These are phyloP conservation scores for Criorhina ranunculi DNA, from an alignment of 2,888 invertebrate species.

Conservation along the genomic window DNA sequence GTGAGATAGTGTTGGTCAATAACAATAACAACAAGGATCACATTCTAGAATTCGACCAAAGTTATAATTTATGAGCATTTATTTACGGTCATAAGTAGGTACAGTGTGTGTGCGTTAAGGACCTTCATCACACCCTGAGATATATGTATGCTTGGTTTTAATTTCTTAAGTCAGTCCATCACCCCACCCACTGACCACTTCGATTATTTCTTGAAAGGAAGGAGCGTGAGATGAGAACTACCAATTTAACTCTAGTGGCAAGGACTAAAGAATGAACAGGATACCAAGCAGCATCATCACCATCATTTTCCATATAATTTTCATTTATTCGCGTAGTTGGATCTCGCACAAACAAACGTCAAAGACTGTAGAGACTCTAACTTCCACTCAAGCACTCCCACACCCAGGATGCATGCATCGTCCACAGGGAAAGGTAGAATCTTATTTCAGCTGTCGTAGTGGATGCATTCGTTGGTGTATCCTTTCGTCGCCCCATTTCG, in stretches of 20 bases:
- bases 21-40: constrained; percentile 53
- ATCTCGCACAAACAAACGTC: constrained; percentile 41
- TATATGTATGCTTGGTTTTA: constrained; percentile 52
- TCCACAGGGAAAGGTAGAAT: constrained; percentile 54
- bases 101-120: constrained; percentile 9
- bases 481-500: constrained; percentile 44
- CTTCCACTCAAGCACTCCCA: constrained; percentile 49
- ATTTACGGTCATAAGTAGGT: constrained; percentile 55
- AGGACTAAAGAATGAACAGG: constrained; percentile 29
- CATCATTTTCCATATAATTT: constrained; percentile 46
- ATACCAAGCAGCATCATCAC: constrained; percentile 52
- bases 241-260: constrained; percentile 66
- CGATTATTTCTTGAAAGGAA: not conserved
- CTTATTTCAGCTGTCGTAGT: constrained; percentile 71
- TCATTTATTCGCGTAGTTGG: constrained; percentile 64
- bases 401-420: constrained; percentile 48
- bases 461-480: constrained; percentile 52
- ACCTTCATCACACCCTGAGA: constrained; percentile 46
- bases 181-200: not conserved
- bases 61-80: constrained; percentile 68
- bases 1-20: constrained; percentile 44
- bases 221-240: not conserved
- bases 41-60: constrained; percentile 35
- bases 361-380: constrained; percentile 35
- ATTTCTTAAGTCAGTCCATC: constrained; percentile 48